Conservation (phyloP, 2,797 vertebrate species). For the Salmo trutta region DNA sequence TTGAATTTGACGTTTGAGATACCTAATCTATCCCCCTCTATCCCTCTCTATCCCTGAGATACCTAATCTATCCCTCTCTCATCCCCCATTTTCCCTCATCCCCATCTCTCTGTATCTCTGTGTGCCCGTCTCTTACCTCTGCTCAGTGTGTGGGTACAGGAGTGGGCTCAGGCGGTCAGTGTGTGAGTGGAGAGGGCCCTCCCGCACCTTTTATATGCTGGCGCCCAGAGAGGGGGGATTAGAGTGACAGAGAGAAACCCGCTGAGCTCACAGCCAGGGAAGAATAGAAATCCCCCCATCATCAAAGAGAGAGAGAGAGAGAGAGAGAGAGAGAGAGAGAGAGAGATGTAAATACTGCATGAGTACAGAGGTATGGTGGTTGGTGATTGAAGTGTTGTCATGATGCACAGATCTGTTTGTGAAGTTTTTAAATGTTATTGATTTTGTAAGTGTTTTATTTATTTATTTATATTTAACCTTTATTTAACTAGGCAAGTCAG, state of each 20-base stretch:
- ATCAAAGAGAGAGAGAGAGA: slow-evolving; percentile 70
- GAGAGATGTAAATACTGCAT: background rate
- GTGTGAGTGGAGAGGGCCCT: slow-evolving; percentile 52
- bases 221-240: slow-evolving; percentile 70
- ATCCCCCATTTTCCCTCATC: background rate
- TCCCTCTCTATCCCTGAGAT: background rate
- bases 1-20: no score
- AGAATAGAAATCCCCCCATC: slow-evolving; percentile 82
- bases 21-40: background rate
- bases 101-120: background rate
- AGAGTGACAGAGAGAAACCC: slow-evolving; percentile 74
- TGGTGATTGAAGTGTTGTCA: background rate
- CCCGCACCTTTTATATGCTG: slow-evolving; percentile 73
- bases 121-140: slow-evolving; percentile 69
- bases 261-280: slow-evolving; percentile 78
- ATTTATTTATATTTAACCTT: no score
- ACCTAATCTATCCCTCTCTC: background rate
- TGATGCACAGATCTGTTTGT: background rate
- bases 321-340: slow-evolving; percentile 29
- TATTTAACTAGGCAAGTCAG: background rate
- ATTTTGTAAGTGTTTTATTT: background rate
- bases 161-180: slow-evolving; percentile 66
- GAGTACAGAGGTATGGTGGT: background rate
- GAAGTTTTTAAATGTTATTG: background rate
- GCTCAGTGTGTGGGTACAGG: slow-evolving; percentile 65